phyloP scores from a whole-genome alignment of 2,888 invertebrate genomes.

The Loripinus fragilis region DNA sequence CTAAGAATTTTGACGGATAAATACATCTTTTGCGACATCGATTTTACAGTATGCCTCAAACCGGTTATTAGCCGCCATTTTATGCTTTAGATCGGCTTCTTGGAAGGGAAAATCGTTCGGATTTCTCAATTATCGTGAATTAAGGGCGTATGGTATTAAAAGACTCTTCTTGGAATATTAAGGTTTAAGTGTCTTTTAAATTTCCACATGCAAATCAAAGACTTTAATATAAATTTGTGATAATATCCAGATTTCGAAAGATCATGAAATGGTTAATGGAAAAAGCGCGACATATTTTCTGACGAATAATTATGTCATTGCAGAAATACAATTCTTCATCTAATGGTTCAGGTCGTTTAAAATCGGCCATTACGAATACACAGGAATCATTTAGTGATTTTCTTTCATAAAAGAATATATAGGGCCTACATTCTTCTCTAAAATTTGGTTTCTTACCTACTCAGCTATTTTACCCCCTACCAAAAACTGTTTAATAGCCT shows the following conservation, averaged over 20 bases:
- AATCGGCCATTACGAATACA: too few relatives aligned
- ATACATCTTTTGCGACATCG: conserved; percentile 23
- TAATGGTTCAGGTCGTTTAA: too few relatives aligned
- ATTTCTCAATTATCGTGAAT: conserved; percentile 24
- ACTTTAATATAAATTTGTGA: conserved; percentile 6
- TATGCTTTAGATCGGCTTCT: conserved; percentile 18
- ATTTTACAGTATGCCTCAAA: conserved; percentile 5
- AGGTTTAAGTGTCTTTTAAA: conserved; percentile 18
- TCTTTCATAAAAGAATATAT: too few relatives aligned
- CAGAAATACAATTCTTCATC: conserved; percentile 4
- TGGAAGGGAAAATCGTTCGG: conserved; percentile 16
- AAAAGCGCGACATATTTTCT: background rate
- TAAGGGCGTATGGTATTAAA: conserved; percentile 16
- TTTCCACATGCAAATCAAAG: conserved; percentile 18
- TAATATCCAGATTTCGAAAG: conserved; percentile 13
- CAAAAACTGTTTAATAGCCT: too few relatives aligned
- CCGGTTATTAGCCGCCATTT: conserved; percentile 17
- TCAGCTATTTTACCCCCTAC: too few relatives aligned
- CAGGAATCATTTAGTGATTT: too few relatives aligned
- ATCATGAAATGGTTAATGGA: conserved; percentile 11
- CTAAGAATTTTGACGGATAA: conserved; percentile 25
- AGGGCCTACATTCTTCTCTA: too few relatives aligned
- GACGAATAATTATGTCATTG: conserved; percentile 15
- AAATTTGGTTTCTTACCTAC: too few relatives aligned
- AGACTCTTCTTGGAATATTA: conserved; percentile 8